Percentiles rank a stretch among this genome's conserved stretches.
Conservation (phyloP, 2,888 invertebrate species). For the Xylota sylvarum region DNA sequence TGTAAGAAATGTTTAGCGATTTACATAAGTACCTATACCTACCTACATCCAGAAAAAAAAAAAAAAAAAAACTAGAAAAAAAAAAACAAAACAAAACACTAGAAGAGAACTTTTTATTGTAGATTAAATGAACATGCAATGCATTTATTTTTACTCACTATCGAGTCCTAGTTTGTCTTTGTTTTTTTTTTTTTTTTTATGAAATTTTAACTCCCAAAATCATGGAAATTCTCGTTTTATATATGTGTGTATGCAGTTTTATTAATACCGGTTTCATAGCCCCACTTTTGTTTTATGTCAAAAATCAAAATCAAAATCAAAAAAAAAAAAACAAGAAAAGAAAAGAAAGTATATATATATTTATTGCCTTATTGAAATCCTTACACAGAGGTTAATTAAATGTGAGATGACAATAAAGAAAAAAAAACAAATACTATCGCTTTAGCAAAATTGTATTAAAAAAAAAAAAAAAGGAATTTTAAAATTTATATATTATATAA, state of each 20-base stretch:
- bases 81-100: not conserved
- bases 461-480: not conserved
- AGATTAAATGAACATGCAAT: not conserved
- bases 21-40: no score
- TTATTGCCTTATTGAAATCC: conserved; percentile 6
- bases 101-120: not conserved
- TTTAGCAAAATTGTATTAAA: not conserved
- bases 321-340: not conserved
- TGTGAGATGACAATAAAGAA: conserved; percentile 41
- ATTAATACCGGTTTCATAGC: conserved; percentile 28
- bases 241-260: not conserved
- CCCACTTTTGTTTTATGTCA: not conserved
- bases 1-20: no score
- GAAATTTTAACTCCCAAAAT: not conserved
- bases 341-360: not conserved
- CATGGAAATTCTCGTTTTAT: not conserved
- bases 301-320: not conserved
- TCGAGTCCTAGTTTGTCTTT: no score
- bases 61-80: no score
- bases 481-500: not conserved
- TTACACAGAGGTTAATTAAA: conserved; percentile 9
- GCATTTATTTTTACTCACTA: not conserved
- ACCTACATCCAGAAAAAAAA: not conserved
- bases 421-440: not conserved
- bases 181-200: no score